Conservation (phyloP, 1,140 invertebrate species). For the Eupristina koningsbergeri region DNA sequence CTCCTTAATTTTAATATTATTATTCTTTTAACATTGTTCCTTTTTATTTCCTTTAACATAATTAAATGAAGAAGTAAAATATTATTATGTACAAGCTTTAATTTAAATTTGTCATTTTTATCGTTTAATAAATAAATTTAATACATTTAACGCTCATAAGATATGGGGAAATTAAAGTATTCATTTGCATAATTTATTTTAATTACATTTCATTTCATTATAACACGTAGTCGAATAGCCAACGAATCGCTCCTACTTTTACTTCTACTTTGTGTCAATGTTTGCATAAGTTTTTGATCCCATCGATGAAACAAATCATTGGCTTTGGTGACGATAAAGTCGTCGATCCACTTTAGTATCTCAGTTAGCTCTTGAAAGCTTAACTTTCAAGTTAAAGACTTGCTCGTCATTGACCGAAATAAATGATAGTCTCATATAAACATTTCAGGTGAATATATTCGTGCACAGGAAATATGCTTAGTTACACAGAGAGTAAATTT, state of each 20-base stretch:
- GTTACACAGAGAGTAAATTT: too few relatives aligned
- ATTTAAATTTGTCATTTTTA: background rate
- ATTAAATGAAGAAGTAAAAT: background rate
- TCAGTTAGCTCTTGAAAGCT: background rate
- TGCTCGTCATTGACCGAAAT: background rate
- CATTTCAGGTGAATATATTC: background rate
- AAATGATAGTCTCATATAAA: background rate
- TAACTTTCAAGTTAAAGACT: slow-evolving; percentile 3
- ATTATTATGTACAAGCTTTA: background rate
- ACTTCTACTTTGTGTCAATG: background rate
- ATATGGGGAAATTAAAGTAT: background rate
- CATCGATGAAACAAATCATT: background rate
- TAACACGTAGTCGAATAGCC: background rate
- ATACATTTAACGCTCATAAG: background rate
- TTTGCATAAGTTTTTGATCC: background rate
- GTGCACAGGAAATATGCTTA: background rate
- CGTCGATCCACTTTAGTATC: slow-evolving; percentile 6
- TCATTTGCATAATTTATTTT: background rate
- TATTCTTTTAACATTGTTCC: background rate
- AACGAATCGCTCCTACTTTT: background rate
- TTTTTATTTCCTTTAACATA: too few relatives aligned
- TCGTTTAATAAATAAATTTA: background rate
- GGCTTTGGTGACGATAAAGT: background rate
- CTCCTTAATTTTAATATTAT: background rate
- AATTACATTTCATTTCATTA: background rate